These are phyloP conservation scores for Eudemis profundana DNA, from an alignment of 2,888 invertebrate genomes.

Conservation along the genomic window DNA sequence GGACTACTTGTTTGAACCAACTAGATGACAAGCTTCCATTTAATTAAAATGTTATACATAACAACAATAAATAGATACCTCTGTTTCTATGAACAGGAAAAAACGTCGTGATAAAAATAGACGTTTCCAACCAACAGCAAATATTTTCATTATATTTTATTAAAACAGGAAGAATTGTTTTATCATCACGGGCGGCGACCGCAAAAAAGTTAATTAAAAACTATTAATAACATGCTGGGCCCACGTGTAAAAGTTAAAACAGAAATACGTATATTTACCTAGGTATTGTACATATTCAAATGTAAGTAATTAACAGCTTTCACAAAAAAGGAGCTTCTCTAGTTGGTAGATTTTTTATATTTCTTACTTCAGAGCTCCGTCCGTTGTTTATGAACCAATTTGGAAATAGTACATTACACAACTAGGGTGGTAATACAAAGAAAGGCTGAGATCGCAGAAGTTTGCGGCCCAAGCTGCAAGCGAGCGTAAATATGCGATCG, in stretches of 20 bases:
- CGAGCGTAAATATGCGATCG: too few species aligned
- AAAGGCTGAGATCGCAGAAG: too few species aligned
- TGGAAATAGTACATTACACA: too few species aligned
- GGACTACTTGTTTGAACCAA: too few species aligned
- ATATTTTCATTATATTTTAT: slow-evolving; percentile 13
- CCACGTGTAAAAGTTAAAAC: background rate
- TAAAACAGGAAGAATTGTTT: slow-evolving; percentile 35
- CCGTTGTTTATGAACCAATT: too few species aligned
- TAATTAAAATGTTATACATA: background rate
- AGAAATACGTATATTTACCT: background rate
- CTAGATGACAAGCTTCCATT: background rate
- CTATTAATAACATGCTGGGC: background rate
- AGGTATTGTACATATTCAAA: too few species aligned
- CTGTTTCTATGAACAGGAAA: slow-evolving; percentile 2
- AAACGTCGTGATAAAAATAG: slow-evolving; percentile 2
- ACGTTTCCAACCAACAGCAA: slow-evolving; percentile 5
- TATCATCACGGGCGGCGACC: slow-evolving; percentile 6
- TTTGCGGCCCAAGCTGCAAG: too few species aligned
- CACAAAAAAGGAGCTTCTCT: too few species aligned
- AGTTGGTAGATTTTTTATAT: too few species aligned
- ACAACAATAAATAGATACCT: background rate
- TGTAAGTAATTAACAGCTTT: too few species aligned
- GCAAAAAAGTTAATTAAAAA: slow-evolving; percentile 28
- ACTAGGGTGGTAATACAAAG: too few species aligned
- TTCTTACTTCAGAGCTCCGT: too few species aligned